A percentile compares a stretch with the other conserved stretches of the same genome.
Conservation (phyloP, 2,113 vertebrate species). For the Phrynosoma blainvillii region DNA sequence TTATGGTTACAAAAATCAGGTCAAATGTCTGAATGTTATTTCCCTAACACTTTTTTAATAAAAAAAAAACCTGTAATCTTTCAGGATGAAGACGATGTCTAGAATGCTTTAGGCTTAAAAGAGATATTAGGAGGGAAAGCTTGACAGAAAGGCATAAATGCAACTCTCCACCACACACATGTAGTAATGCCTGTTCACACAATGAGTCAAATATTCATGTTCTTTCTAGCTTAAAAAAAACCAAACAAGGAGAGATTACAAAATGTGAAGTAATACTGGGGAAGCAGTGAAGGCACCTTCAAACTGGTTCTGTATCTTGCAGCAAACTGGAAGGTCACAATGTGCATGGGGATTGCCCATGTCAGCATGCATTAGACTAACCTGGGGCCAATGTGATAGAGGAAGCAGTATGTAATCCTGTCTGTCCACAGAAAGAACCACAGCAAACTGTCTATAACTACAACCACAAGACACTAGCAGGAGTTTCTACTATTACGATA, state of each 20-base stretch:
- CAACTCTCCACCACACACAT: neutral
- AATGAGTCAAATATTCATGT: neutral
- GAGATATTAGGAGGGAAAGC: constrained; percentile 62
- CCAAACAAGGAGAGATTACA: neutral
- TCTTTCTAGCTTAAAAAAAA: neutral
- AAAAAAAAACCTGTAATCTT: constrained; percentile 50
- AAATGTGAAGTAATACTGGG: too few species aligned
- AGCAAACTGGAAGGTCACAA: neutral
- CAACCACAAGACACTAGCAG: neutral
- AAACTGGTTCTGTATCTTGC: neutral
- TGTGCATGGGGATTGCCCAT: neutral
- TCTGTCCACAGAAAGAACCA: neutral
- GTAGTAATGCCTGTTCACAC: neutral
- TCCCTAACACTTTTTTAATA: constrained; percentile 66
- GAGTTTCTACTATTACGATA: neutral
- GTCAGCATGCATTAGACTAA: neutral
- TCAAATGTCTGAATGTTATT: constrained; percentile 69
- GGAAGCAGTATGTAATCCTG: neutral
- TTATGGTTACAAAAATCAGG: constrained; percentile 76
- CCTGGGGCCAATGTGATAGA: neutral
- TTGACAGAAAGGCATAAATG: constrained; percentile 50
- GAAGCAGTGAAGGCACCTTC: neutral
- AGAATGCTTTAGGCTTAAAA: constrained; percentile 53
- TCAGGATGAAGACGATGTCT: constrained; percentile 67
- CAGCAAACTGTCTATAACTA: neutral